Evolutionary conservation across 2,888 invertebrate species (phyloP).

Genomic region (Pristionchus exspectatus): DNA sequence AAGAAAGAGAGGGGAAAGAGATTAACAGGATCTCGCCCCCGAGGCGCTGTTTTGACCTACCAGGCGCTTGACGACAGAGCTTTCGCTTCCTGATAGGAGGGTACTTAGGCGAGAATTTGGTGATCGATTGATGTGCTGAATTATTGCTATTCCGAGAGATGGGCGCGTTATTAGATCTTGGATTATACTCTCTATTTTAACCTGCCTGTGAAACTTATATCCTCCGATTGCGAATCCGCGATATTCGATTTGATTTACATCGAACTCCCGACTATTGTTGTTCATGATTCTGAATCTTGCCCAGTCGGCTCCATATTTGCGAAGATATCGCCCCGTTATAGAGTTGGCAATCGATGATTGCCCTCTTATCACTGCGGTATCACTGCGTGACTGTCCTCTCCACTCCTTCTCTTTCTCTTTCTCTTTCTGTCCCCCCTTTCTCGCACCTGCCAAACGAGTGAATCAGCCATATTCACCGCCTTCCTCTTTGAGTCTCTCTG

Average conservation of each 20-base stretch:
- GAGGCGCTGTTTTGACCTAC: conserved; percentile 16
- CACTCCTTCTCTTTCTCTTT: background rate
- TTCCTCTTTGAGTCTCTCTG: conserved; percentile 4
- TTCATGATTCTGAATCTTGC: too few relatives aligned
- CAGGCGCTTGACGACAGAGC: background rate
- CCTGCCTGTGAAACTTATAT: too few relatives aligned
- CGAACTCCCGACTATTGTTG: too few relatives aligned
- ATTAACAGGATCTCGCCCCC: background rate
- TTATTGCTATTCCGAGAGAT: background rate
- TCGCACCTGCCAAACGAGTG: conserved; percentile 12
- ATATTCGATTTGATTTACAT: too few relatives aligned
- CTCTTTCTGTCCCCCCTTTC: background rate
- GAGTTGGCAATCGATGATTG: conserved; percentile 22
- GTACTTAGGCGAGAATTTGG: background rate
- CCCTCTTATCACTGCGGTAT: conserved; percentile 36
- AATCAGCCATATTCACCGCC: background rate
- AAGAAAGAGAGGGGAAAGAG: background rate
- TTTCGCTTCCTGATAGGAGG: background rate
- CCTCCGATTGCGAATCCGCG: too few relatives aligned
- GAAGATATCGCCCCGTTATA: background rate
- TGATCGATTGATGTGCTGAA: background rate
- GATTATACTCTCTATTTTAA: too few relatives aligned
- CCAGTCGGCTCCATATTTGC: background rate
- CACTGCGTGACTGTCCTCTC: background rate
- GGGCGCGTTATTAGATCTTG: too few relatives aligned